Evolutionary conservation across 2,888 invertebrate genomes (phyloP), one percentile per base, ranked within the genome.

Genomic region (Drosophila fungiperda): DNA sequence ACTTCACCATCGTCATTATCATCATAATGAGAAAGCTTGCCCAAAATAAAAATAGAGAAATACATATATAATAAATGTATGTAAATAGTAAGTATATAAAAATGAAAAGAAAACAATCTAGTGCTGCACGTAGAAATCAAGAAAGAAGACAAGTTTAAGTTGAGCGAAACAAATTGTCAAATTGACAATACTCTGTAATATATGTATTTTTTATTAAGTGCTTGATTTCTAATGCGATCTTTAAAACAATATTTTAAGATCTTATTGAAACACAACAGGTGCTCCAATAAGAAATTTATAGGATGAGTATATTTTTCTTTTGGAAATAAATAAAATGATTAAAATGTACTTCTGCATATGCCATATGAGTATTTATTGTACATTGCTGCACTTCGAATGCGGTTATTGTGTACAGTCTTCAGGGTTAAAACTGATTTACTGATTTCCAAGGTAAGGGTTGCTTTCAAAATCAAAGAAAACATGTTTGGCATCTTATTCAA

Each of bases 11-110:
- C 66, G 45, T 72, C 55, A 61, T 72, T 60, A 42, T 57, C 67
- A 68, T 55, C 76, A 77, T 73, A 87, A 82, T 75, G 75, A 79
- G 87, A 83, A 83, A 87, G 87, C 88, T 87, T 69, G 58, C 59
- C 73, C 59, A 75, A 72, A 75, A 54, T 36, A 79, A 64, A 68
- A 50, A 38, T 20, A 50, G 48, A 68, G 5, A 49, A 35, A 40
- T 50, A 40, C 26, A 58, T 17, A 58, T 53, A 35, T n/a, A 65
- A 35, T n/a, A 65, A 58, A 29, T 53, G 58, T 20, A 42, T 66
- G 48, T 64, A 64, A 42, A 60, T 49, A 57, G 40, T 63, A 69
- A 17, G 57, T 15, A 50, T 63, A 38, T 62, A 52, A 33, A 55
- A 52, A 57, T 60, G 64, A 53, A 50, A 68, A 63, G 60, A 76